These are phyloP conservation scores for Craseonycteris thonglongyai DNA, from an alignment of 2,113 vertebrate species.

Conservation along the genomic window DNA sequence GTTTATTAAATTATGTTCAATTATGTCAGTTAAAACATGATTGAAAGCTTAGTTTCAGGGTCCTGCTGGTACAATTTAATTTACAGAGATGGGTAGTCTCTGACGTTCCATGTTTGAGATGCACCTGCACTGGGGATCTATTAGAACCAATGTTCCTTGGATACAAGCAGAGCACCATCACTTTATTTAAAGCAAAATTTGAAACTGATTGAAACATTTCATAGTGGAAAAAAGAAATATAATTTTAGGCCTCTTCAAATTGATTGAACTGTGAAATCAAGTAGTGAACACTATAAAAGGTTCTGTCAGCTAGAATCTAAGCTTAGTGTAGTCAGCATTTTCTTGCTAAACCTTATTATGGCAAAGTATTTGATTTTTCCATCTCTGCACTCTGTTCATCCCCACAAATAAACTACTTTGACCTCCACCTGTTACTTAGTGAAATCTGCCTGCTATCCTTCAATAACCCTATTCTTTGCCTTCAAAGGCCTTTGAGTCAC, in stretches of 20 bases:
- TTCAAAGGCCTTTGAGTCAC: slow-evolving; percentile 72
- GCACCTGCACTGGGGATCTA: background rate
- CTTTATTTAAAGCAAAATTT: slow-evolving; percentile 74
- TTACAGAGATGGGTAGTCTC: background rate
- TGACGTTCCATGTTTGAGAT: background rate
- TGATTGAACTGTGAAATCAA: slow-evolving; percentile 87
- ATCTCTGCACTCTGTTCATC: slow-evolving; percentile 77
- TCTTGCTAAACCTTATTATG: slow-evolving; percentile 87
- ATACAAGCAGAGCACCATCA: slow-evolving; percentile 45
- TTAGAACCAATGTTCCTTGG: slow-evolving; percentile 26
- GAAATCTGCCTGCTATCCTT: slow-evolving; percentile 71
- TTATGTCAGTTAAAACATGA: background rate
- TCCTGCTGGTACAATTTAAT: slow-evolving; percentile 42
- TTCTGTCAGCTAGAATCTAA: slow-evolving; percentile 91
- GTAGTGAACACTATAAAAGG: slow-evolving; percentile 91
- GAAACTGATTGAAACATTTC: slow-evolving; percentile 77
- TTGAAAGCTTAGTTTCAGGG: background rate
- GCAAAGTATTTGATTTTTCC: slow-evolving; percentile 79
- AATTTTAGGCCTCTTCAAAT: slow-evolving; percentile 82
- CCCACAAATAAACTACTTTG: slow-evolving; percentile 83
- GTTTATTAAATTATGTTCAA: background rate
- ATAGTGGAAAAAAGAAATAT: slow-evolving; percentile 76
- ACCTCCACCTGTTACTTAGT: slow-evolving; percentile 80
- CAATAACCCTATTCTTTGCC: slow-evolving; percentile 71
- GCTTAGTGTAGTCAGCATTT: slow-evolving; percentile 87